Percentiles rank a stretch among this genome's conserved stretches.
Conservation (phyloP, 2,888 invertebrate species). For the Lepidocyrtinus sp. region DNA sequence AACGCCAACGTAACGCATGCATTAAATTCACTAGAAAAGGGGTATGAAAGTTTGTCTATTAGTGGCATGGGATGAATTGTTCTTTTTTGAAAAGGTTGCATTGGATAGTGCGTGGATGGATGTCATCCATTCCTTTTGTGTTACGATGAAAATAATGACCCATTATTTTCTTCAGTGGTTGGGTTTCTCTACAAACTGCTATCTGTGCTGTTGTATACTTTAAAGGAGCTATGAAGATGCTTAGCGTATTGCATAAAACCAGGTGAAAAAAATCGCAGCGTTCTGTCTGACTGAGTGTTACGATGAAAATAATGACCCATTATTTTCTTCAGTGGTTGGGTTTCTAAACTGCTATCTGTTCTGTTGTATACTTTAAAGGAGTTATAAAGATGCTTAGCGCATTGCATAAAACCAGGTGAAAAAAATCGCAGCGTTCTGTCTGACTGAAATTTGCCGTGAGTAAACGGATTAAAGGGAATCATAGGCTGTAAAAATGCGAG, state of each 20-base stretch:
- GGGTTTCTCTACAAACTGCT: not conserved
- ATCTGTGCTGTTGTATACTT: not conserved
- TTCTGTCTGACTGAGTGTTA: too few relatives aligned
- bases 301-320: not conserved
- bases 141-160: not conserved
- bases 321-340: not conserved
- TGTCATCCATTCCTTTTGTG: not conserved
- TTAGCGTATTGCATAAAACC: slow-evolving; percentile 16
- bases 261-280: too few relatives aligned
- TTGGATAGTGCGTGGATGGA: not conserved
- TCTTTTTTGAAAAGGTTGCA: not conserved
- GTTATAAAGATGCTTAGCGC: not conserved
- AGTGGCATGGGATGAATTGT: too few relatives aligned
- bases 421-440: too few relatives aligned
- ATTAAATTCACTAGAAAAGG: not conserved
- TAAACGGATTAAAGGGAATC: too few relatives aligned
- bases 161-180: not conserved
- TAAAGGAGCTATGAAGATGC: slow-evolving; percentile 8
- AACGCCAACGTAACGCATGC: slow-evolving; percentile 13
- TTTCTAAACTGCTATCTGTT: not conserved
- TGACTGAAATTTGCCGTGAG: not conserved
- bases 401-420: slow-evolving; percentile 20
- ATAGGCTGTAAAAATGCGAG: too few relatives aligned
- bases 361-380: not conserved
- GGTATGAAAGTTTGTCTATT: too few relatives aligned